Base-by-base conservation (phyloP, 2,888 invertebrate species). In the Tenthredo mesomela region DNA sequence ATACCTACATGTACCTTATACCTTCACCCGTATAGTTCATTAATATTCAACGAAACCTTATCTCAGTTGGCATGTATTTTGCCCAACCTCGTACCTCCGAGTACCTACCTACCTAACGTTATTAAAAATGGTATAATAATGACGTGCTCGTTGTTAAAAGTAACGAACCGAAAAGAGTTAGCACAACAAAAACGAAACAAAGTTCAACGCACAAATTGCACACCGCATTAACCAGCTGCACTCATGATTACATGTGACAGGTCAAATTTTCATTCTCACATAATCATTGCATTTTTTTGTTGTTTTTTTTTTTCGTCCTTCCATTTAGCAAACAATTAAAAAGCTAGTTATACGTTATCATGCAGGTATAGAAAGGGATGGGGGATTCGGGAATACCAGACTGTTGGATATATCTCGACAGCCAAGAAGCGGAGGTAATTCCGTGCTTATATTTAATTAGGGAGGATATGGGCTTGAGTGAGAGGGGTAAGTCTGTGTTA, bases 371-470 rank as follows among this genome's bases (percentile, higher is more conserved):
- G 71, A 43, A 21, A 71, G 71, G 3, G 40, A 71, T 9, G 21
- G 43, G 33, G 70, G 33, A n/a, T 47, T 47, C 7, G 70, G 37
- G 70, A 0, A 21, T 9, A n/a, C 29, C 47, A 75, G 75, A 6
- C 47, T 47, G 75, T 40, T 37, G 47, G 75, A 47, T 47, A 75
- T 25, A n/a, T 77, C 54, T 40, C 77, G 77, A 77, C 85, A 87
- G 87, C 86, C 86, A 87, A 88, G 90, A 88, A 89, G 88, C 87
- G 86, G 89, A 89, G 89, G 90, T 91, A 89, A 89, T 89, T 89
- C 88, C 88, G 89, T 90, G 91, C 90, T 91, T 90, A 91, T 91
- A 92, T 92, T 92, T 91, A 92, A 92, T 92, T 91, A 92, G 91
- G 89, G 89, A 90, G 89, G 89, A 90, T 91, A 89, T 89, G 89